A percentile compares a stretch with the other conserved stretches of the same genome.
These are phyloP conservation scores for Osmerus mordax DNA, from an alignment of 2,113 vertebrate genomes.

Conservation along the genomic window DNA sequence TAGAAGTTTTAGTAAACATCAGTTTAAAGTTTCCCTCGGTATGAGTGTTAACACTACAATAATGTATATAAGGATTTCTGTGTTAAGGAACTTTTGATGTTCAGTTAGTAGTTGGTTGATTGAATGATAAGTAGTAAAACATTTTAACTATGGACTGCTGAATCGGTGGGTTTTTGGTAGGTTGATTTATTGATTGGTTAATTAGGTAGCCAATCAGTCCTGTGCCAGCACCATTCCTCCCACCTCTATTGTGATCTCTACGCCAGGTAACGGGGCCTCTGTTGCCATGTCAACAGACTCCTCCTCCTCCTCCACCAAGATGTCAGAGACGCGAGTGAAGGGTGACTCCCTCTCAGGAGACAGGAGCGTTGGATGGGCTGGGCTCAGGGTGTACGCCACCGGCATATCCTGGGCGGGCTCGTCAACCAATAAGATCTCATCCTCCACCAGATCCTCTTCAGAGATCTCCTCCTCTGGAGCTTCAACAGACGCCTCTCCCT, in stretches of 20 bases:
- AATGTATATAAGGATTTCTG: neutral
- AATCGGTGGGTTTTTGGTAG: no score
- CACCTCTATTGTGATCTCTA: neutral
- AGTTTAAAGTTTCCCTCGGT: neutral
- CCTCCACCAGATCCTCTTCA: slow-evolving; percentile 50
- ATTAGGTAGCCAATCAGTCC: no score
- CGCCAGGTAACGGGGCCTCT: neutral
- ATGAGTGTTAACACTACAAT: neutral
- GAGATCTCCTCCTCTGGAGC: slow-evolving; percentile 35
- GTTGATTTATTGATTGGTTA: no score
- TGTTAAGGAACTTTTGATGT: neutral
- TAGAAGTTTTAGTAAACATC: no score
- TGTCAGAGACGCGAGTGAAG: slow-evolving; percentile 51
- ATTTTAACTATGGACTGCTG: no score
- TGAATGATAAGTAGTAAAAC: no score
- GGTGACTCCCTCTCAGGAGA: slow-evolving; percentile 60
- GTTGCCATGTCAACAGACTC: neutral
- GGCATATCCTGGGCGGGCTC: slow-evolving; percentile 7
- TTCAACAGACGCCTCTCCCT: slow-evolving; percentile 24
- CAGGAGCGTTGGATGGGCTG: slow-evolving; percentile 44
- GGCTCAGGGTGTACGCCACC: slow-evolving; percentile 17
- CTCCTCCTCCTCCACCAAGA: neutral
- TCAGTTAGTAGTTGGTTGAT: no score
- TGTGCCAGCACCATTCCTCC: neutral
- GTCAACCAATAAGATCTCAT: slow-evolving; percentile 59